Evolutionary conservation across 2,888 invertebrate species (phyloP), one percentile per base, ranked within the genome.

Genomic region (Danaus chrysippus): DNA sequence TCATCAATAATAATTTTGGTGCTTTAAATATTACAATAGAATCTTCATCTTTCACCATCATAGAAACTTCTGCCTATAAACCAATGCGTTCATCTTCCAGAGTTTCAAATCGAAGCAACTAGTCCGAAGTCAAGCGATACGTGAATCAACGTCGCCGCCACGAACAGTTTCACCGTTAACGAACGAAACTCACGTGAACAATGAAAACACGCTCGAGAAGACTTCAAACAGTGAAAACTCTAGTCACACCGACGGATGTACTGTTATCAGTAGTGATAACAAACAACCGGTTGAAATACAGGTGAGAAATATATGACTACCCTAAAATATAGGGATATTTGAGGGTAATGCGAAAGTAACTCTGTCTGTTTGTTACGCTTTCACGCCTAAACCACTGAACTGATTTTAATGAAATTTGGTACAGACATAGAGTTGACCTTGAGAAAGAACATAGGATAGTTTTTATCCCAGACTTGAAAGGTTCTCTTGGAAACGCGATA

Each of bases 111-210:
- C 95, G 68, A 96, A 96, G 89, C 93, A 96, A 80, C 92, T 97
- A 73, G 96, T 96, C 64, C 93, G 98, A 76, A 97, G 97, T 78
- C 96, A 96, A 91, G 98, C 97, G 68, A 95, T 97, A 92, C 93
- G 96, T 78, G 97, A 97, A 83, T 94, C 96, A 68, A 93, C 95
- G 56, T 93, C 93, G 34, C 93, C 93, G 11, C 93, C 93, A 42
- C 92, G 93, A 67, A 89, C 92, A 56, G 82, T 87, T 19, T 92
- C 93, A 44, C 93, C 93, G 19, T 68, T 62, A 60, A 49, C 65
- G 41, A 66, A 55, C 34, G 59, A 65, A 10, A 1, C 17, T 11
- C 15, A 58, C n/a, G 49, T 53, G 19, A 63, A 59, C 34, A 62
- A 64, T 12, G 46, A 19, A 1, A 19, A 34, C 44, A 44, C 54